These are phyloP conservation scores for Ramphastos sulfuratus DNA, from an alignment of 2,113 vertebrate genomes.

Conservation along the genomic window DNA sequence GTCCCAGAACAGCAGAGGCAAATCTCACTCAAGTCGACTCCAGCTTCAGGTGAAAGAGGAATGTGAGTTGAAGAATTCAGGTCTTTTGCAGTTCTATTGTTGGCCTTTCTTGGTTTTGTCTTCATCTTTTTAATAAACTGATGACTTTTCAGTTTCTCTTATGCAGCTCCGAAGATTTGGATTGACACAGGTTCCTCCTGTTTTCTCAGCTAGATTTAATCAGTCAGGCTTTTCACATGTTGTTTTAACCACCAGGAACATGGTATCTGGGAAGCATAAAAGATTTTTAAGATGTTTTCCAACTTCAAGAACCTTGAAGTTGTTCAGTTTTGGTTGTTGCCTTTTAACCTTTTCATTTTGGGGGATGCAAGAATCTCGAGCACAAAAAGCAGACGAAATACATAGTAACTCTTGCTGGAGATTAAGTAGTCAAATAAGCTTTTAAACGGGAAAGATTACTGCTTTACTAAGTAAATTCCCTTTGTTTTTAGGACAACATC, in stretches of 20 bases:
- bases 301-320: not conserved
- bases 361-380: not conserved
- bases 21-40: slow-evolving; percentile 91
- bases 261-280: not conserved
- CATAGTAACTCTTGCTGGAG: not conserved
- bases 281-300: not conserved
- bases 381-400: not conserved
- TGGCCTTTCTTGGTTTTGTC: not conserved
- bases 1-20: slow-evolving; percentile 93
- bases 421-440: not conserved
- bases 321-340: not conserved
- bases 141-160: not conserved
- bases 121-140: not conserved
- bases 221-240: not conserved
- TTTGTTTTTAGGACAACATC: not conserved
- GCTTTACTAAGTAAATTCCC: not conserved
- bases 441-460: not conserved
- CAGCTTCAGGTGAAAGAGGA: slow-evolving; percentile 90
- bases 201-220: not conserved
- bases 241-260: not conserved
- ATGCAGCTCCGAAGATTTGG: not conserved
- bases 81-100: not conserved
- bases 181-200: not conserved
- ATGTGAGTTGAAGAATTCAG: slow-evolving; percentile 78
- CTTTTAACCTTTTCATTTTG: not conserved